Percentiles rank a stretch among this genome's conserved stretches.
These are phyloP conservation scores for Neogobius melanostomus DNA, from an alignment of 2,113 vertebrate genomes.

Conservation along the genomic window DNA sequence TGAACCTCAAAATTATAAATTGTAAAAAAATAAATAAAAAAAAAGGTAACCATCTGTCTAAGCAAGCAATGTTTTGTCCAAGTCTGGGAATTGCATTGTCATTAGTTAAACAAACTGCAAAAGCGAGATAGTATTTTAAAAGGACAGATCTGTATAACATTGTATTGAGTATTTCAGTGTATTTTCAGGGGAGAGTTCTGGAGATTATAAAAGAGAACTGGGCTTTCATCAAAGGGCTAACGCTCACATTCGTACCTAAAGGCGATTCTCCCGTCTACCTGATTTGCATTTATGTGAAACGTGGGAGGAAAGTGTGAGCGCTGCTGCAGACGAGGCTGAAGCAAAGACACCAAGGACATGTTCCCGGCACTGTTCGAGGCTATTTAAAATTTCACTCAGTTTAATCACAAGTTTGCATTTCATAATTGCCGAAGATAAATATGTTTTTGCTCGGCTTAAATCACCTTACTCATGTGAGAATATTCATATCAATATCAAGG, in stretches of 20 bases:
- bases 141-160: constrained; percentile 3
- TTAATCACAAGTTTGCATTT: constrained; percentile 8
- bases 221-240: constrained; percentile 25
- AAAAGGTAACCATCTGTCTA: not conserved
- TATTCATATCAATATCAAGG: not conserved
- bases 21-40: too few relatives aligned
- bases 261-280: constrained; percentile 36
- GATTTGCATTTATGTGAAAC: constrained; percentile 32
- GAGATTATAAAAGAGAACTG: constrained; percentile 18
- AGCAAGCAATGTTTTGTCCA: constrained; percentile 20
- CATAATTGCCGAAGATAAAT: constrained; percentile 11
- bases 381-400: constrained; percentile 6
- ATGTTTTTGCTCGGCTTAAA: not conserved
- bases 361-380: not conserved
- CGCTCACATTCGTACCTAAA: constrained; percentile 27
- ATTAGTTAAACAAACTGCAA: constrained; percentile 29
- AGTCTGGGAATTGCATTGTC: constrained; percentile 32
- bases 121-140: not conserved
- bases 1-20: too few relatives aligned
- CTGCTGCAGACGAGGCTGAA: not conserved
- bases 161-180: constrained; percentile 8
- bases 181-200: constrained; percentile 11
- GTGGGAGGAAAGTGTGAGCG: constrained; percentile 23
- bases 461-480: not conserved
- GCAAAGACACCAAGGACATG: constrained; percentile 16